phyloP scores from a whole-genome alignment of 2,797 vertebrate genomes.

The Notoglanidium macrostoma region DNA sequence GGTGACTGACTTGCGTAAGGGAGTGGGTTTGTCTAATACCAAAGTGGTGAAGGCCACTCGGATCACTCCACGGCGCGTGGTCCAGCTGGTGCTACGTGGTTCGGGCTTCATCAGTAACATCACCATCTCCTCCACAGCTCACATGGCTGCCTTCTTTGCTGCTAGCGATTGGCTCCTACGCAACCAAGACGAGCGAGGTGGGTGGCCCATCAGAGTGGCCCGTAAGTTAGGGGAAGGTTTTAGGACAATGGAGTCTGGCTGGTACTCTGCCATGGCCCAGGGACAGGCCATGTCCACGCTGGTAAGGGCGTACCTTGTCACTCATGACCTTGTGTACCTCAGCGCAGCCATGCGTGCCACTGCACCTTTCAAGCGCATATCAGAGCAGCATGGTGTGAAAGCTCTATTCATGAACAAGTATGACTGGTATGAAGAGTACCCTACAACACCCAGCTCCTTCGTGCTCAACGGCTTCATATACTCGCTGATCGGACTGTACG shows the following conservation, averaged over 20 bases:
- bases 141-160: slow-evolving; percentile 83
- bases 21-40: slow-evolving; percentile 84
- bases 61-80: slow-evolving; percentile 78
- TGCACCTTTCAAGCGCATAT: slow-evolving; percentile 76
- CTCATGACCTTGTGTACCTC: slow-evolving; percentile 78
- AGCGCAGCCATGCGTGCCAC: slow-evolving; percentile 77
- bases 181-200: slow-evolving; percentile 85
- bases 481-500: slow-evolving; percentile 82
- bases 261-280: slow-evolving; percentile 89
- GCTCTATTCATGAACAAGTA: slow-evolving; percentile 81
- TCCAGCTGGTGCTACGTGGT: slow-evolving; percentile 75
- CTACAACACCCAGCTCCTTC: slow-evolving; percentile 83
- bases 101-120: slow-evolving; percentile 81
- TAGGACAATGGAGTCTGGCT: slow-evolving; percentile 82
- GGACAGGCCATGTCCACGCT: slow-evolving; percentile 85
- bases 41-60: slow-evolving; percentile 84
- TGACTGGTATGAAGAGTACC: slow-evolving; percentile 90
- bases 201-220: slow-evolving; percentile 86
- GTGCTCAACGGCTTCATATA: slow-evolving; percentile 89
- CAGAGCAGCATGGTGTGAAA: slow-evolving; percentile 80
- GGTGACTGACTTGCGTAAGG: slow-evolving; percentile 83
- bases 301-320: slow-evolving; percentile 80
- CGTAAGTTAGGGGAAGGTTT: slow-evolving; percentile 85
- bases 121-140: slow-evolving; percentile 82
- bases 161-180: slow-evolving; percentile 83